Evolutionary conservation across 2,888 invertebrate species (phyloP).

Genomic region (Acanthosoma haemorrhoidale): DNA sequence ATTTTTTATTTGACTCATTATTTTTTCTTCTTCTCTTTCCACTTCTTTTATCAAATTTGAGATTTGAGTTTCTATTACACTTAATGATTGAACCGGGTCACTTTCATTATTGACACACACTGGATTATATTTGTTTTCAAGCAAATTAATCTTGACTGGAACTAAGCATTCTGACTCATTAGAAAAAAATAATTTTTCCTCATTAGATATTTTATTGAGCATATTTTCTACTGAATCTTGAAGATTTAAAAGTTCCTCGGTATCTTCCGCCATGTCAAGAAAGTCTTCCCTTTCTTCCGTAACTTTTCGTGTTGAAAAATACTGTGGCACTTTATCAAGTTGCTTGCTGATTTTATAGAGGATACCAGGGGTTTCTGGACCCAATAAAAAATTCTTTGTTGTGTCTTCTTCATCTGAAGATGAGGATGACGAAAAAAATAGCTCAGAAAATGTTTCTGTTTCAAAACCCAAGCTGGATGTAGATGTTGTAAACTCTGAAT

Average conservation of each 20-base stretch:
- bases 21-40: constrained; percentile 32
- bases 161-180: neutral
- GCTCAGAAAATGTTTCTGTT: constrained; percentile 34
- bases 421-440: constrained; percentile 36
- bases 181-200: neutral
- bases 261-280: constrained; percentile 15
- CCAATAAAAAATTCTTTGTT: neutral
- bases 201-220: constrained; percentile 1
- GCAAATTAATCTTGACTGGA: neutral
- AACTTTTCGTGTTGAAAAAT: neutral
- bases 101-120: neutral
- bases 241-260: neutral
- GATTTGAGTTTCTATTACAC: constrained; percentile 33
- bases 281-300: constrained; percentile 11
- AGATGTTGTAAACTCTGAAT: constrained; percentile 31
- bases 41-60: constrained; percentile 30
- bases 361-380: constrained; percentile 36
- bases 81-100: constrained; percentile 27
- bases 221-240: constrained; percentile 7
- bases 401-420: constrained; percentile 27
- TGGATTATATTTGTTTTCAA: neutral
- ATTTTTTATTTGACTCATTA: constrained; percentile 22
- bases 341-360: constrained; percentile 40
- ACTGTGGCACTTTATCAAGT: constrained; percentile 38
- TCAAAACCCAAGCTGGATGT: constrained; percentile 31